Conservation (phyloP, 64 coral and sea anemone genomes). For the Stichodactyla mertensii region DNA sequence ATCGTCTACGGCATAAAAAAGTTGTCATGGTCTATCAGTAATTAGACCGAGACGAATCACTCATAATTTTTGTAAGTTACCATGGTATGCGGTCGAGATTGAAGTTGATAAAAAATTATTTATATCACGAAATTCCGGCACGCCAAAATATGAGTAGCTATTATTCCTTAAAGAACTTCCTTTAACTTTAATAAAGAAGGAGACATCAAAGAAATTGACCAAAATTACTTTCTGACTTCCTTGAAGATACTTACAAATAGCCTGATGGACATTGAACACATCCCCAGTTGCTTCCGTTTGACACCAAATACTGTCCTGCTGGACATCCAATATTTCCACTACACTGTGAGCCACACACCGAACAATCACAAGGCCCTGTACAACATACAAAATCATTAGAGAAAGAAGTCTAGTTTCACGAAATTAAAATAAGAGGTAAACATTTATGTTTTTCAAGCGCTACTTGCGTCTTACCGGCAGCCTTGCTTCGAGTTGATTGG, state of each 20-base stretch:
- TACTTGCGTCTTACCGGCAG: background rate
- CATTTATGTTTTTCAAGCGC: background rate
- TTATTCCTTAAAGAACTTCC: background rate
- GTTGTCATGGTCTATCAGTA: background rate
- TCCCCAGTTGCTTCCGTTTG: slow-evolving; percentile 45
- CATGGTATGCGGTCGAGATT: background rate
- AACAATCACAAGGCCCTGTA: slow-evolving; percentile 52
- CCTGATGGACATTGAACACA: slow-evolving; percentile 41
- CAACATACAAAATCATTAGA: background rate
- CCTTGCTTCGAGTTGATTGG: background rate
- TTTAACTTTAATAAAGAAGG: background rate
- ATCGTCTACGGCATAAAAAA: background rate
- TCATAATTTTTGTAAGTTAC: background rate
- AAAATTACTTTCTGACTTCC: background rate
- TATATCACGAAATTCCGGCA: background rate
- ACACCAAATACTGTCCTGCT: slow-evolving; percentile 49
- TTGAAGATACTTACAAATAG: slow-evolving; percentile 36
- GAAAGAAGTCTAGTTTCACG: too few species aligned
- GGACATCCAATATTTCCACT: slow-evolving; percentile 36
- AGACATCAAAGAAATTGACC: background rate
- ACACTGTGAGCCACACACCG: slow-evolving; percentile 46
- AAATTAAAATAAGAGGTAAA: slow-evolving; percentile 4
- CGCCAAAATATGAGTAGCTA: background rate
- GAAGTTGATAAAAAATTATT: background rate
- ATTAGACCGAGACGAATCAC: background rate